Evolutionary conservation across 2,797 vertebrate genomes (phyloP).

Genomic region (Champsocephalus gunnari): DNA sequence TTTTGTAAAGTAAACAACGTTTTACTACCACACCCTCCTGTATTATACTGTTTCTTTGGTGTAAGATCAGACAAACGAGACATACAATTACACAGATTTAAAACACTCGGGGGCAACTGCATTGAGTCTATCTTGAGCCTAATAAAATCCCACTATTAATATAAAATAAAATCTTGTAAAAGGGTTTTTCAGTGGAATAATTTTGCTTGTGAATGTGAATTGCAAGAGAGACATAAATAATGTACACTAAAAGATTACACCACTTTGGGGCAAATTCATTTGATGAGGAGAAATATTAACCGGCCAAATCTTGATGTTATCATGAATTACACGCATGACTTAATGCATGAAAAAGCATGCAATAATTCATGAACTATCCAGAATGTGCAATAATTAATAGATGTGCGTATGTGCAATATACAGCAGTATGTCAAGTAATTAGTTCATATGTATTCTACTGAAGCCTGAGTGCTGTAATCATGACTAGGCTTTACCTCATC

Average conservation of each 20-base stretch:
- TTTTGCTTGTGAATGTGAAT: not conserved
- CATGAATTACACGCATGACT: too few relatives aligned
- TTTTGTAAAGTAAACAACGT: not conserved
- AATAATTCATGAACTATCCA: too few relatives aligned
- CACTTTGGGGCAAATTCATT: not conserved
- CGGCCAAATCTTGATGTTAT: not conserved
- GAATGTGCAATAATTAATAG: too few relatives aligned
- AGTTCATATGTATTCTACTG: too few relatives aligned
- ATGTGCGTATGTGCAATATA: too few relatives aligned
- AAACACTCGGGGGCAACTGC: not conserved
- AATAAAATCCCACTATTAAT: constrained; percentile 4
- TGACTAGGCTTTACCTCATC: too few relatives aligned
- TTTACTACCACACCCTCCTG: not conserved
- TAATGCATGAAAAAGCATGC: too few relatives aligned
- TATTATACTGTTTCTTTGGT: not conserved
- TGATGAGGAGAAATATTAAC: not conserved
- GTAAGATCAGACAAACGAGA: not conserved
- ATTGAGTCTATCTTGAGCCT: not conserved
- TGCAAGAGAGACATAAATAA: not conserved
- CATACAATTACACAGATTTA: not conserved
- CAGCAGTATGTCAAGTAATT: too few relatives aligned
- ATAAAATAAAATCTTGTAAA: not conserved
- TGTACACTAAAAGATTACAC: not conserved
- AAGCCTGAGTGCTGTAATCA: too few relatives aligned
- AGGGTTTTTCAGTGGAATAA: not conserved